These are phyloP conservation scores for Montipora foliosa DNA, from an alignment of 64 coral and sea anemone species.

Conservation along the genomic window DNA sequence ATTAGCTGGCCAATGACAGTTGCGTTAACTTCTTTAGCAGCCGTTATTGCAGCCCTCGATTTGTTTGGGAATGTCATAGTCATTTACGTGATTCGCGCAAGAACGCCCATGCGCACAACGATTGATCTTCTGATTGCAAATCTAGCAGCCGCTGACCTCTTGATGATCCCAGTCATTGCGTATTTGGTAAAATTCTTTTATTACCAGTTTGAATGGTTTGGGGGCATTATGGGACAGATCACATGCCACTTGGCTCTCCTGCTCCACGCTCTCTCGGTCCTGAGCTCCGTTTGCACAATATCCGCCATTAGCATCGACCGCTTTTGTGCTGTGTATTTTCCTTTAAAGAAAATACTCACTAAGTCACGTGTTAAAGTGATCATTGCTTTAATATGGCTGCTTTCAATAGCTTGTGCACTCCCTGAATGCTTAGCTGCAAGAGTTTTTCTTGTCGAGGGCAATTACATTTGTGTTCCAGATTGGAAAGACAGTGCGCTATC, in stretches of 20 bases:
- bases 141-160: slow-evolving; percentile 71
- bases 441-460: not conserved
- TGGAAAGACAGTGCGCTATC: slow-evolving; percentile 50
- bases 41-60: slow-evolving; percentile 5
- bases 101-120: slow-evolving; percentile 49
- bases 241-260: slow-evolving; percentile 44
- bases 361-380: slow-evolving; percentile 16
- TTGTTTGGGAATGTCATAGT: slow-evolving; percentile 45
- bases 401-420: slow-evolving; percentile 6
- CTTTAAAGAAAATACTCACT: slow-evolving; percentile 45
- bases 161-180: slow-evolving; percentile 49
- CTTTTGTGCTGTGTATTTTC: slow-evolving; percentile 48
- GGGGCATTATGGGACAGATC: slow-evolving; percentile 46
- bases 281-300: slow-evolving; percentile 47
- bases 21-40: slow-evolving; percentile 37
- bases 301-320: slow-evolving; percentile 65
- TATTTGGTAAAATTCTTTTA: slow-evolving; percentile 68
- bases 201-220: slow-evolving; percentile 51
- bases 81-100: slow-evolving; percentile 46
- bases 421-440: slow-evolving; percentile 31
- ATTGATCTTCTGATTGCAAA: slow-evolving; percentile 64
- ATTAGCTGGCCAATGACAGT: not conserved
- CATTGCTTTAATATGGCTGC: slow-evolving; percentile 23
- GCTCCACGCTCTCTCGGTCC: slow-evolving; percentile 52
- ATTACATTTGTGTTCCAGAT: slow-evolving; percentile 21